Conservation (phyloP, 2,113 vertebrate species). For the Rynchops niger region DNA sequence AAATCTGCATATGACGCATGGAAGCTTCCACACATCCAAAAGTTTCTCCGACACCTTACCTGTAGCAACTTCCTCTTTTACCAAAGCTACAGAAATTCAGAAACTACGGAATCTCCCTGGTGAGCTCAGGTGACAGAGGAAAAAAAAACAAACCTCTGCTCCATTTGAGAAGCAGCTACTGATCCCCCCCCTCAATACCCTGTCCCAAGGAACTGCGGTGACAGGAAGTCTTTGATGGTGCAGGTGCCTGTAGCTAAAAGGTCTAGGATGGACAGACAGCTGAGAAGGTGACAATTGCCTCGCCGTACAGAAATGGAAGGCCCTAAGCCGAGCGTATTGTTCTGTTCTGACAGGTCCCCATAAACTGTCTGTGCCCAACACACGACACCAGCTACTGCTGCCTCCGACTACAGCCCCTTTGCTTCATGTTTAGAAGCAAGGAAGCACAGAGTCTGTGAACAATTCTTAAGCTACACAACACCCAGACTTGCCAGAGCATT, state of each 20-base stretch:
- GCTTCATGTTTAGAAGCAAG: neutral
- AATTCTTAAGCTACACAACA: neutral
- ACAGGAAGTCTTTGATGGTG: neutral
- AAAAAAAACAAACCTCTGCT: neutral
- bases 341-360: neutral
- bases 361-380: neutral
- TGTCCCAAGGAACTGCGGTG: neutral
- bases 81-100: neutral
- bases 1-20: neutral
- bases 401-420: fast-evolving
- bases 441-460: neutral
- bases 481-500: neutral
- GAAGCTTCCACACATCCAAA: neutral
- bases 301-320: neutral
- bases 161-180: neutral
- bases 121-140: neutral
- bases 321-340: neutral
- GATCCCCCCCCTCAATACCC: neutral
- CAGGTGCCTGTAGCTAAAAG: neutral
- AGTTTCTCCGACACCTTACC: neutral
- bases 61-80: neutral
- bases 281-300: neutral
- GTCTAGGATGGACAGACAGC: neutral
- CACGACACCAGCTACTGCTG: neutral
- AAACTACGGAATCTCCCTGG: neutral